Percentiles rank a stretch among this genome's conserved stretches.
Evolutionary conservation across 2,797 vertebrate species (phyloP).

Genomic region (Crenuchus spilurus): DNA sequence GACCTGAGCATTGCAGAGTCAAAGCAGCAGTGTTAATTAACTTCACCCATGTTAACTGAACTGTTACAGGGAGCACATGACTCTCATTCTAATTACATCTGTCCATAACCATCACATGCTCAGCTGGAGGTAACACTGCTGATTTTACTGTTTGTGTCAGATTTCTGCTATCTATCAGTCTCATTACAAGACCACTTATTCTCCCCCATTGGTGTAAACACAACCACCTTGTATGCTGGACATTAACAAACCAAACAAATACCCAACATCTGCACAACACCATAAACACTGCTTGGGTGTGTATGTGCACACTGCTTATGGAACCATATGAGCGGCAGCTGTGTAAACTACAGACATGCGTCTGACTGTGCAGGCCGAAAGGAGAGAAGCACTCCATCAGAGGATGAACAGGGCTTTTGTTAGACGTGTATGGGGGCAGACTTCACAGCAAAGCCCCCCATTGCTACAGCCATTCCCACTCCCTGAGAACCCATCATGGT

Average conservation of each 20-base stretch:
- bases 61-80: neutral
- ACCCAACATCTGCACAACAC: slow-evolving; percentile 40
- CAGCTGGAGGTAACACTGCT: neutral
- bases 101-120: neutral
- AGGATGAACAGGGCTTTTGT: slow-evolving; percentile 57
- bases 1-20: neutral
- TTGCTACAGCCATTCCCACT: slow-evolving; percentile 30
- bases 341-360: slow-evolving; percentile 53
- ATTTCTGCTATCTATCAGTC: neutral
- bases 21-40: slow-evolving; percentile 17
- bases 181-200: slow-evolving; percentile 11
- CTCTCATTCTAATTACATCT: neutral
- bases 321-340: slow-evolving; percentile 54
- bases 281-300: slow-evolving; percentile 23
- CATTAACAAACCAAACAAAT: slow-evolving; percentile 39
- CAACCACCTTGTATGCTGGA: slow-evolving; percentile 14
- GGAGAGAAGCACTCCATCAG: slow-evolving; percentile 23
- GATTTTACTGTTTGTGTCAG: neutral
- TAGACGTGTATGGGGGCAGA: slow-evolving; percentile 13
- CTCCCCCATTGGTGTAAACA: slow-evolving; percentile 18
- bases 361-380: slow-evolving; percentile 26
- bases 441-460: slow-evolving; percentile 28
- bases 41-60: neutral
- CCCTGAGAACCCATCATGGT: slow-evolving; percentile 38
- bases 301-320: slow-evolving; percentile 8